A percentile compares a stretch with the other conserved stretches of the same genome.
Evolutionary conservation across 2,888 invertebrate genomes (phyloP).

Genomic region (Ormyrus rosae): DNA sequence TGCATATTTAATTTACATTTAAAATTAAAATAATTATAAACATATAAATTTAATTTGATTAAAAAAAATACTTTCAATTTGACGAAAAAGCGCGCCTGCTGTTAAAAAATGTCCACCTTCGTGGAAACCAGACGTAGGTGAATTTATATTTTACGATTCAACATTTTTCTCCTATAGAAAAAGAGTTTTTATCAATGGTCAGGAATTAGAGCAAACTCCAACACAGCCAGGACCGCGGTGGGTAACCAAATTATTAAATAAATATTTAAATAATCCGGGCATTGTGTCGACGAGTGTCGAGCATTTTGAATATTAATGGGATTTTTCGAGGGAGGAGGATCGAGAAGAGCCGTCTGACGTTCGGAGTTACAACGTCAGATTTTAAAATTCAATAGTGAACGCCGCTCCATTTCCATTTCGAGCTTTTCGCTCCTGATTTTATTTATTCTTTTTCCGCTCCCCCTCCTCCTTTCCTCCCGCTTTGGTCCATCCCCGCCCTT

Average conservation of each 20-base stretch:
- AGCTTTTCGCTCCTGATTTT: slow-evolving; percentile 2
- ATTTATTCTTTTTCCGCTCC: background rate
- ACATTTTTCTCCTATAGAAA: no score
- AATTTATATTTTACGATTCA: no score
- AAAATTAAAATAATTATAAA: no score
- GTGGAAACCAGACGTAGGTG: no score
- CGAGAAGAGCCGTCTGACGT: background rate
- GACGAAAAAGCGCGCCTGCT: no score
- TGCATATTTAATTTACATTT: no score
- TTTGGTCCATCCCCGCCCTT: background rate
- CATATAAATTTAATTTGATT: no score
- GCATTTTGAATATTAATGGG: slow-evolving; percentile 48
- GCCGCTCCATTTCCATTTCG: slow-evolving; percentile 40
- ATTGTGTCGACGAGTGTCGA: slow-evolving; percentile 7
- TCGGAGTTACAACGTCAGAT: slow-evolving; percentile 9
- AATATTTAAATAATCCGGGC: slow-evolving; percentile 46
- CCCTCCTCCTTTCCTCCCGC: background rate
- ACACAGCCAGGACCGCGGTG: slow-evolving; percentile 3
- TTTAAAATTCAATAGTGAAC: slow-evolving; percentile 49
- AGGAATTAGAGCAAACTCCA: background rate
- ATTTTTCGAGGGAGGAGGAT: background rate
- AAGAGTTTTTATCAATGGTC: background rate
- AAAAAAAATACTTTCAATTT: no score
- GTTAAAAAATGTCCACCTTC: no score
- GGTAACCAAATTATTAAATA: slow-evolving; percentile 30